Percentiles rank a stretch among this genome's conserved stretches.
These are phyloP conservation scores for Microplitis mediator DNA, from an alignment of 1,140 invertebrate species.

Conservation along the genomic window DNA sequence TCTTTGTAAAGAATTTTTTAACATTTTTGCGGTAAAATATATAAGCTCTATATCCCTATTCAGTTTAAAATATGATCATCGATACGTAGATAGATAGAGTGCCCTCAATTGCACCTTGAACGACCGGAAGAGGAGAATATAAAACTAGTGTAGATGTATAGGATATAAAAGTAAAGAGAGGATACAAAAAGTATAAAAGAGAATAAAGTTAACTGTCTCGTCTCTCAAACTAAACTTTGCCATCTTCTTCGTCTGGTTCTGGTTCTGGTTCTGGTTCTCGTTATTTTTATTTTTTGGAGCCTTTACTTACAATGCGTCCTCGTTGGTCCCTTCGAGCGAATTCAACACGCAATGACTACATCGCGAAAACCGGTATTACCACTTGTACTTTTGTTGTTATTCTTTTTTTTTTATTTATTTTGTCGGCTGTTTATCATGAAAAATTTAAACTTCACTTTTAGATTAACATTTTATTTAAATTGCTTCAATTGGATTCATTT, in stretches of 20 bases:
- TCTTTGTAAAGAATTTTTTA: too few species aligned
- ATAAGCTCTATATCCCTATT: neutral
- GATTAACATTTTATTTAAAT: too few species aligned
- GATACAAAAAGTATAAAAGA: neutral
- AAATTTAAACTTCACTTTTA: too few species aligned
- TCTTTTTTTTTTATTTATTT: neutral
- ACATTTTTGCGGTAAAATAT: too few species aligned
- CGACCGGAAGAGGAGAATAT: conserved; percentile 1
- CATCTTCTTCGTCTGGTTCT: too few species aligned
- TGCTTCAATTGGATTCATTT: too few species aligned
- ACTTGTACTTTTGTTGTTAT: neutral
- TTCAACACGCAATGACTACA: neutral
- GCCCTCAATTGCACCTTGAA: neutral
- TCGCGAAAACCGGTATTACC: neutral
- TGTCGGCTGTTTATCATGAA: too few species aligned
- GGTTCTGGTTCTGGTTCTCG: too few species aligned
- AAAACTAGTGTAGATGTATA: neutral
- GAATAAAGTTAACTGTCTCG: too few species aligned
- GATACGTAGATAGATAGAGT: neutral
- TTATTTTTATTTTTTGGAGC: too few species aligned
- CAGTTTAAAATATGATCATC: neutral
- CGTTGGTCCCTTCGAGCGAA: neutral
- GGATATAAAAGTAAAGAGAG: neutral
- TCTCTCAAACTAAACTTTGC: too few species aligned
- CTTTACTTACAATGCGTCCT: neutral